Evolutionary conservation across 2,888 invertebrate species (phyloP), one percentile per base, ranked within the genome.

Genomic region (Esperia sulphurella): DNA sequence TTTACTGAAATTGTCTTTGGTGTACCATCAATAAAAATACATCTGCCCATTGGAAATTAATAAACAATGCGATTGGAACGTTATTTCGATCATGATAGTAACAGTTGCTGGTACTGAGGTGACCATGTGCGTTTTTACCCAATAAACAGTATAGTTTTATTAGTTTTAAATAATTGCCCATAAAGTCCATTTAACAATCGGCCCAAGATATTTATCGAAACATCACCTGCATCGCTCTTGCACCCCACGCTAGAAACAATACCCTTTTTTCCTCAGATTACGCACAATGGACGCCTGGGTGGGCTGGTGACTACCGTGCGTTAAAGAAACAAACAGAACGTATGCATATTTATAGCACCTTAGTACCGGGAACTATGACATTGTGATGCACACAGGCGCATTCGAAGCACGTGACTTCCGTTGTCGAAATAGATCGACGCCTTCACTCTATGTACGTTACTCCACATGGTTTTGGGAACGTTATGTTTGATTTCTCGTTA

Each of bases 361-460:
- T 39, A 7, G 43, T 85, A 83, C 85, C 63, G 60, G 66, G 83
- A 83, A 83, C 67, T 73, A 70, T 75, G 76, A 78, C 79, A 79
- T 80, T 83, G 75, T 69, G 72, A 71, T 79, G 79, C 77, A 73
- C 68, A 66, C 74, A 63, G 58, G 57, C 70, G 61, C 72, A 63
- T 43, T 48, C 61, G 58, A 54, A 63, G 68, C 78, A 74, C 79
- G 83, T 79, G 82, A 85, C 80, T 83, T 83, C 85, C 84, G 83
- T 55, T 74, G 74, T 77, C 73, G 66, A 85, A 83, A 83, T 82
- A 79, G 79, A 80, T 58, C 61, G 66, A 70, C 61, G 63, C 52
- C 62, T 65, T 67, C 63, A 61, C 63, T 59, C 21, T 43, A 49
- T 49, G 39, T 31, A 43, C 39, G 37, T 44, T 44, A 52, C 44